Evolutionary conservation across 2,888 invertebrate species (phyloP).

Genomic region (Pandemis cinnamomeana): DNA sequence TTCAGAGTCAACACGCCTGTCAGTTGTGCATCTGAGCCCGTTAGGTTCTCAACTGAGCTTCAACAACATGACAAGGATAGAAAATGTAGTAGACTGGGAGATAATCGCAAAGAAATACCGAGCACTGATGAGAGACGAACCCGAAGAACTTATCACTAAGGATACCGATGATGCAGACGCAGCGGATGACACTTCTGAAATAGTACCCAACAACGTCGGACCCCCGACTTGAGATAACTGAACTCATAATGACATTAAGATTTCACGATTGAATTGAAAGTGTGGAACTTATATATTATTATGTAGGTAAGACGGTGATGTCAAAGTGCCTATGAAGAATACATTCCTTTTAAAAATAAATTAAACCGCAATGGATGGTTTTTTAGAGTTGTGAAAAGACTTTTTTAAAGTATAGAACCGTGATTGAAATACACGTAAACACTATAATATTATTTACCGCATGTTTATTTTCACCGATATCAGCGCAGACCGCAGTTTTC

Average conservation of each 20-base stretch:
- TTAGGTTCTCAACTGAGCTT: conserved; percentile 94
- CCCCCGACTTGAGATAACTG: conserved; percentile 67
- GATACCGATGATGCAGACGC: conserved; percentile 73
- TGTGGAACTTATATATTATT: background rate
- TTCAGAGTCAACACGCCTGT: conserved; percentile 89
- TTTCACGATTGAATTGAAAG: background rate
- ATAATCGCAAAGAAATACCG: conserved; percentile 95
- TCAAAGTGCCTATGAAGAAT: conserved; percentile 7
- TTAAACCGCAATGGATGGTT: no score
- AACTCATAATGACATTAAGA: background rate
- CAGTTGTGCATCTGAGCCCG: conserved; percentile 92
- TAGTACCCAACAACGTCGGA: conserved; percentile 73
- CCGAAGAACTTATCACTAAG: conserved; percentile 68
- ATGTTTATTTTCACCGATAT: conserved; percentile 18
- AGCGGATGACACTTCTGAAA: conserved; percentile 74
- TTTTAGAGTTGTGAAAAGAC: background rate
- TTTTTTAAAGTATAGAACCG: background rate
- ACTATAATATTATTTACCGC: background rate
- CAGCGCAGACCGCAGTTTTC: conserved; percentile 30
- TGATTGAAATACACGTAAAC: background rate
- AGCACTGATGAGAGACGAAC: conserved; percentile 85
- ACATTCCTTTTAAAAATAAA: conserved; percentile 2
- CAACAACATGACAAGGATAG: conserved; percentile 91
- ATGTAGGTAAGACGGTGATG: background rate
- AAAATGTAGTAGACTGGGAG: conserved; percentile 96